Conservation (phyloP, 2,113 vertebrate species). For the Meleagris gallopavo region DNA sequence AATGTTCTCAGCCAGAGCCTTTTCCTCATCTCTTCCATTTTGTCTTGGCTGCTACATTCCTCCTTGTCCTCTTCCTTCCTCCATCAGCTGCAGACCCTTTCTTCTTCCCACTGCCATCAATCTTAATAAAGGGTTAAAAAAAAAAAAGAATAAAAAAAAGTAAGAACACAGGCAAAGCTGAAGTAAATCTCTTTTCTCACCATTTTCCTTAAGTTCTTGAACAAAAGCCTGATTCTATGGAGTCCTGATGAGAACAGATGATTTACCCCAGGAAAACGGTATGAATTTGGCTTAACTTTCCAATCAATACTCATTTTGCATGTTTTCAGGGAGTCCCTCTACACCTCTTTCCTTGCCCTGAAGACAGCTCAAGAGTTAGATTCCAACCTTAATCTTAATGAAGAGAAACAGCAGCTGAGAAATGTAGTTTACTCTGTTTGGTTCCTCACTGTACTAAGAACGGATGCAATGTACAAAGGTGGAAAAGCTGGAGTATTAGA, state of each 20-base stretch:
- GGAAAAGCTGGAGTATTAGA: neutral
- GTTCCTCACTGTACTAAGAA: neutral
- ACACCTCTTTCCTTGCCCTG: neutral
- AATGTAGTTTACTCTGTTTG: conserved; percentile 25
- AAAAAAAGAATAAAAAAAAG: neutral
- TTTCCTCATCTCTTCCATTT: neutral
- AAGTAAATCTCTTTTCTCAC: conserved; percentile 39
- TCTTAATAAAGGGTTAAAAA: neutral
- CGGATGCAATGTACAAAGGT: neutral
- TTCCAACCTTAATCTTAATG: neutral
- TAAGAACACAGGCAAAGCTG: conserved; percentile 25
- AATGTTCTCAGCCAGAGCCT: neutral
- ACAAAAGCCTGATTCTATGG: conserved; percentile 17
- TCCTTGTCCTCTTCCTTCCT: neutral
- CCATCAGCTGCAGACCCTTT: neutral
- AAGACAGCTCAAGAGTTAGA: neutral
- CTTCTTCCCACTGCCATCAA: neutral
- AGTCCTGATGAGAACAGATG: conserved; percentile 11
- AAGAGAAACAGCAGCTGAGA: conserved; percentile 25
- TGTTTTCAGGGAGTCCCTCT: neutral
- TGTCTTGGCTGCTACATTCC: neutral
- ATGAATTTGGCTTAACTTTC: neutral
- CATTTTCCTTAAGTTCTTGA: conserved; percentile 24
- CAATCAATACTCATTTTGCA: conserved; percentile 19
- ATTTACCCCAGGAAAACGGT: neutral